phyloP scores from a whole-genome alignment of 2,888 invertebrate genomes.

The Colletes collaris region DNA sequence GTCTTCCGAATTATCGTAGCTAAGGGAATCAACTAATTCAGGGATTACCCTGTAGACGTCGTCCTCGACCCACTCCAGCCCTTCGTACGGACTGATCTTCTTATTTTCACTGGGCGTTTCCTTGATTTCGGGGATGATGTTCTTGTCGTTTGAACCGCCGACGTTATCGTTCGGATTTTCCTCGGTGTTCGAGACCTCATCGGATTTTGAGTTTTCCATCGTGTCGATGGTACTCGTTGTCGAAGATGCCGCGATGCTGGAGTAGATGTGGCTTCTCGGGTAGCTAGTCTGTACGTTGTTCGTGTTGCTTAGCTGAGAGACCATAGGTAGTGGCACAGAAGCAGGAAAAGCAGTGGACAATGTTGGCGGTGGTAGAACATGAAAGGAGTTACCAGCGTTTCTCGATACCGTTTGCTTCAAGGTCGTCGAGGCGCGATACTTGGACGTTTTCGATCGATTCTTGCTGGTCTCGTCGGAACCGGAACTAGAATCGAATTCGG shows the following conservation, averaged over 20 bases:
- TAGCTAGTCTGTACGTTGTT: constrained; percentile 17
- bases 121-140: neutral
- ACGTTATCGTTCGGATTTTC: neutral
- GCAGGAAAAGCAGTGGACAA: constrained; percentile 43
- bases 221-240: neutral
- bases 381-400: constrained; percentile 67
- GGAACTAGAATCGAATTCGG: constrained; percentile 77
- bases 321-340: constrained; percentile 62
- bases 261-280: constrained; percentile 16
- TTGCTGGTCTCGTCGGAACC: constrained; percentile 68
- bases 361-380: constrained; percentile 44
- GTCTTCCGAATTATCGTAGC: constrained; percentile 68
- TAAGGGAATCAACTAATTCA: constrained; percentile 71
- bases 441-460: constrained; percentile 33
- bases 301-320: constrained; percentile 54
- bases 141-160: neutral
- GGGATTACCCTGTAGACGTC: constrained; percentile 81
- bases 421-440: constrained; percentile 38
- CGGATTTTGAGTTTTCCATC: neutral
- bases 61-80: constrained; percentile 80
- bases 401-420: constrained; percentile 47
- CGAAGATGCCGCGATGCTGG: constrained; percentile 8
- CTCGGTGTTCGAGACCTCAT: neutral
- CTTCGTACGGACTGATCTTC: constrained; percentile 75
- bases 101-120: constrained; percentile 34